Conservation (phyloP, 2,113 vertebrate species). For the Pardalotus punctatus region DNA sequence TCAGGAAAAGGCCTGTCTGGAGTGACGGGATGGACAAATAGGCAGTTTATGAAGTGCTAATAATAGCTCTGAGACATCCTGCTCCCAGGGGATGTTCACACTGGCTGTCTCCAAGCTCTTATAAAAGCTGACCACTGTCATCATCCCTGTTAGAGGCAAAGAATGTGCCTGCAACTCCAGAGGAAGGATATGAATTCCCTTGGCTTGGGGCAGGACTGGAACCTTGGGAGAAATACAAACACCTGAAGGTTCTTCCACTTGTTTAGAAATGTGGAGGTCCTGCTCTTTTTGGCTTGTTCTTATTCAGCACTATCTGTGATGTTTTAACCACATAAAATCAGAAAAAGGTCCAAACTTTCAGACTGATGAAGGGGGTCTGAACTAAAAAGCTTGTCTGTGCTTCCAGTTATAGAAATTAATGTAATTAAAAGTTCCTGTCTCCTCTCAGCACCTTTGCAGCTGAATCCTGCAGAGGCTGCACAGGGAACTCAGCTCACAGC, state of each 20-base stretch:
- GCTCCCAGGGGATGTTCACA: background rate
- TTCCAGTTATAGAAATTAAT: background rate
- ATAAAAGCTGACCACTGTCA: background rate
- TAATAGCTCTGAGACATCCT: background rate
- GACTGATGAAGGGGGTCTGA: background rate
- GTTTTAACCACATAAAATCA: background rate
- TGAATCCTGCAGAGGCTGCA: background rate
- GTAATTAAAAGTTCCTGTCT: background rate
- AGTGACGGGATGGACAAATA: background rate
- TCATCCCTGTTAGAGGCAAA: background rate
- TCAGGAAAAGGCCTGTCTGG: background rate
- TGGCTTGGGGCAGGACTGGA: background rate
- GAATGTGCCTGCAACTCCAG: background rate
- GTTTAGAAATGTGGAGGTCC: background rate
- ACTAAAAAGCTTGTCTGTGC: background rate
- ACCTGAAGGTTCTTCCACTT: background rate
- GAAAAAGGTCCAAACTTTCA: background rate
- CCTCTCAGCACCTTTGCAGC: background rate
- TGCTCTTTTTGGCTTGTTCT: background rate
- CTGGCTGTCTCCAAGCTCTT: background rate
- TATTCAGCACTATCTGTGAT: background rate
- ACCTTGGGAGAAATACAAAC: background rate
- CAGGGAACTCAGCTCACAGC: fast-evolving
- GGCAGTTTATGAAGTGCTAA: background rate
- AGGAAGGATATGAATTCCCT: background rate